phyloP scores from a whole-genome alignment of 1,140 invertebrate species.

The Drosophila neocordata region DNA sequence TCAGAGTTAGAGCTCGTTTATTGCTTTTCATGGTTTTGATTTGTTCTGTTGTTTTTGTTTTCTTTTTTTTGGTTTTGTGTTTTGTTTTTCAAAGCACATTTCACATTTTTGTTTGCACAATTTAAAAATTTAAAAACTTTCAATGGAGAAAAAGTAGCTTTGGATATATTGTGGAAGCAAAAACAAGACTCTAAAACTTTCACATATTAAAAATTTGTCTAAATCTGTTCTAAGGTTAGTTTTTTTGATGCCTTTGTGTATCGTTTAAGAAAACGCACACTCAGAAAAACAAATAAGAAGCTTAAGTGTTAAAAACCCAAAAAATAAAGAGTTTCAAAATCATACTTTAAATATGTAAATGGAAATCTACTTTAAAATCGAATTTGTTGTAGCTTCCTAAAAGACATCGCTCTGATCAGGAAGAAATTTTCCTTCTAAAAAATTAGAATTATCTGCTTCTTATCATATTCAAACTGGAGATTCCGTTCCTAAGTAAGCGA shows the following conservation, averaged over 20 bases:
- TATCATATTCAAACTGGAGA: no score
- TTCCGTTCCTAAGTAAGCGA: no score
- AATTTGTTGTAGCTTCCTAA: no score
- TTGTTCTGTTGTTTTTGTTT: slow-evolving; percentile 42
- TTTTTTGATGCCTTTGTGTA: slow-evolving; percentile 58
- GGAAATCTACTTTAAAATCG: no score
- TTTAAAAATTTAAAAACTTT: slow-evolving; percentile 30
- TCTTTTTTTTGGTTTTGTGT: neutral
- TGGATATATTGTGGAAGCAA: no score
- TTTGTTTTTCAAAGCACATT: slow-evolving; percentile 38
- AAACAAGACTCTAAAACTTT: slow-evolving; percentile 3
- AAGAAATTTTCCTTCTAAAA: no score
- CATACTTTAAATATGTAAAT: no score
- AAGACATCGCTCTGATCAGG: no score
- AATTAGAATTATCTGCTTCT: no score
- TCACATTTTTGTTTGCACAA: slow-evolving; percentile 39
- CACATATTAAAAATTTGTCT: slow-evolving; percentile 16
- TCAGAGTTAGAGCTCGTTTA: slow-evolving; percentile 24
- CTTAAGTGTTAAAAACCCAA: neutral
- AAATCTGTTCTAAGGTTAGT: slow-evolving; percentile 18
- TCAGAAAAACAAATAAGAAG: neutral
- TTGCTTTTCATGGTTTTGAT: slow-evolving; percentile 37
- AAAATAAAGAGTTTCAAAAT: no score
- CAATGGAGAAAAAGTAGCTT: neutral
- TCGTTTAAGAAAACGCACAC: slow-evolving; percentile 52